Conservation (phyloP, 2,113 vertebrate species). For the Mustelus asterias region DNA sequence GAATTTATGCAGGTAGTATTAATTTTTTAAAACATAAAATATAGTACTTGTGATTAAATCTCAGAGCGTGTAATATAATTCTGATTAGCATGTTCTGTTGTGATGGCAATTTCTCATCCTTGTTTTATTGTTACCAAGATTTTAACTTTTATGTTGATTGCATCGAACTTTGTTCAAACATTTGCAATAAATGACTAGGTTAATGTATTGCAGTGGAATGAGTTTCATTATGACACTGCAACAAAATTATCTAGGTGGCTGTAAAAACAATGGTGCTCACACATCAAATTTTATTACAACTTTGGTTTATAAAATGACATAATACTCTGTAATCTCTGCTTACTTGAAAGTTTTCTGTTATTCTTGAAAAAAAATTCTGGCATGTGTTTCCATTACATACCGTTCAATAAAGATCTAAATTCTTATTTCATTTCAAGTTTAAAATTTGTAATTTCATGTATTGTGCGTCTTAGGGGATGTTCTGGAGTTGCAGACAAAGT, state of each 20-base stretch:
- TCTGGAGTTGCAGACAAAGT: conserved; percentile 97
- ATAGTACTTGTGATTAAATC: neutral
- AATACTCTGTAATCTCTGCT: neutral
- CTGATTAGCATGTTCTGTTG: neutral
- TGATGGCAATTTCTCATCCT: neutral
- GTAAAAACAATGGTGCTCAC: neutral
- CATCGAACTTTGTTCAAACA: neutral
- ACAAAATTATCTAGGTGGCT: neutral
- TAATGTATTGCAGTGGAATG: neutral
- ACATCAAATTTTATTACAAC: neutral
- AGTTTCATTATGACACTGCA: neutral
- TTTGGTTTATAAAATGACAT: neutral
- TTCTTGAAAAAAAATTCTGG: neutral
- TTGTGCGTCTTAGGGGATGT: conserved; percentile 72
- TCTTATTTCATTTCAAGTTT: neutral
- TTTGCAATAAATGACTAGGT: neutral
- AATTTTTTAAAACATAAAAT: neutral
- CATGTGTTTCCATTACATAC: too few relatives aligned
- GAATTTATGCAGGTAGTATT: neutral
- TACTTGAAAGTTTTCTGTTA: neutral
- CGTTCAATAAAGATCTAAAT: neutral
- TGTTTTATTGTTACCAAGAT: conserved; percentile 42
- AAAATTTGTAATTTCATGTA: conserved; percentile 41
- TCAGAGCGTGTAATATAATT: neutral
- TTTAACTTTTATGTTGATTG: conserved; percentile 44